A percentile compares a stretch with the other conserved stretches of the same genome.
phyloP scores from a whole-genome alignment of 1,140 invertebrate species.

The Papilio helenus region DNA sequence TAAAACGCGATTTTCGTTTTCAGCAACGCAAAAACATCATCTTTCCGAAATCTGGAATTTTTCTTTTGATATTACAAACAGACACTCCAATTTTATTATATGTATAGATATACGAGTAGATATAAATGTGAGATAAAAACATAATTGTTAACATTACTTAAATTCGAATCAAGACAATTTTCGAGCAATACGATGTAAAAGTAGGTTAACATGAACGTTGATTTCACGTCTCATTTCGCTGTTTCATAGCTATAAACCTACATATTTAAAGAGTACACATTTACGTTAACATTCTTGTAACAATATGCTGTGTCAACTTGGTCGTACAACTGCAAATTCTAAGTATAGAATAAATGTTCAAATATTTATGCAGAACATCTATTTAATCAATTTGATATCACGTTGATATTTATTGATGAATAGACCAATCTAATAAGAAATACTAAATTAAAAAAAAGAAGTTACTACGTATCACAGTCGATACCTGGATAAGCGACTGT shows the following conservation, averaged over 20 bases:
- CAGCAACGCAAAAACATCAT: too few relatives aligned
- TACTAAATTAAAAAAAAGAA: background rate
- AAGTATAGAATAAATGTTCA: background rate
- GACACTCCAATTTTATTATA: too few relatives aligned
- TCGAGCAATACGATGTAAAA: background rate
- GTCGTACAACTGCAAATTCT: background rate
- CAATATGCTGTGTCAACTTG: slow-evolving; percentile 11
- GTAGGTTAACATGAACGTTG: background rate
- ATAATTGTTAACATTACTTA: slow-evolving; percentile 6
- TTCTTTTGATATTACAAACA: too few relatives aligned
- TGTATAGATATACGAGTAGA: too few relatives aligned
- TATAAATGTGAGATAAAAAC: background rate
- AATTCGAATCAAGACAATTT: slow-evolving; percentile 17
- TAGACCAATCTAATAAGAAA: background rate
- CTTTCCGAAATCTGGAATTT: too few relatives aligned
- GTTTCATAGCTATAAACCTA: slow-evolving; percentile 18
- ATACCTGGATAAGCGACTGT: too few relatives aligned
- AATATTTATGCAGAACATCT: background rate
- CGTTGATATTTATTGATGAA: background rate
- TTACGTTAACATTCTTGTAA: background rate
- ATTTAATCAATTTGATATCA: background rate
- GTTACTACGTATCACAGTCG: background rate
- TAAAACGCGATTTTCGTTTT: too few relatives aligned
- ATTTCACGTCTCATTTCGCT: slow-evolving; percentile 15
- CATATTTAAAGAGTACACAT: slow-evolving; percentile 5